Percentiles rank a stretch among this genome's conserved stretches.
Evolutionary conservation across 2,888 invertebrate species (phyloP).

Genomic region (Drosophila aldrichi): DNA sequence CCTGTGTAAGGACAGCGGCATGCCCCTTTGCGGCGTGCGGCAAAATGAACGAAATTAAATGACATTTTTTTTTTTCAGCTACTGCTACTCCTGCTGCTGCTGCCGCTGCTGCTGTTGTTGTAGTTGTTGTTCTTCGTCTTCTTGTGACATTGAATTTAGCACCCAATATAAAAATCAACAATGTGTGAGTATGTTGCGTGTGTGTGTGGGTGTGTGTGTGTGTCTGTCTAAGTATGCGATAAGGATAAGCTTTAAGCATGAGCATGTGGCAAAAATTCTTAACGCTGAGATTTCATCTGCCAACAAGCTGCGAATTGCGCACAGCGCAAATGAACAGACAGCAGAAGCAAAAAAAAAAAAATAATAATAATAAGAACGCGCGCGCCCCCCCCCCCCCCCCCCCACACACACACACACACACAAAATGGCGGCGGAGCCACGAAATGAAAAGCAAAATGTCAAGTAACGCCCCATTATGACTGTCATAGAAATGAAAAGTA

Average conservation of each 20-base stretch:
- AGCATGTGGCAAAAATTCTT: slow-evolving; percentile 62
- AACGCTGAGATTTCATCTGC: slow-evolving; percentile 63
- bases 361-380: slow-evolving; percentile 5
- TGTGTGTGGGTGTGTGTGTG: slow-evolving; percentile 33
- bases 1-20: slow-evolving; percentile 60
- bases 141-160: slow-evolving; percentile 64
- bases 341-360: neutral
- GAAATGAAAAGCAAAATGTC: slow-evolving; percentile 72
- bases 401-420: too few species aligned
- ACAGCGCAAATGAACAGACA: slow-evolving; percentile 58
- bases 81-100: slow-evolving; percentile 19
- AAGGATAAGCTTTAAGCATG: slow-evolving; percentile 68
- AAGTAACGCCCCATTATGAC: slow-evolving; percentile 75
- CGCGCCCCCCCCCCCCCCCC: neutral
- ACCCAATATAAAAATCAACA: slow-evolving; percentile 75
- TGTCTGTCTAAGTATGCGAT: slow-evolving; percentile 45
- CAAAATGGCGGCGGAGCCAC: slow-evolving; percentile 14
- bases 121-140: neutral
- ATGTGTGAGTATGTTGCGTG: slow-evolving; percentile 46
- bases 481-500: slow-evolving; percentile 80
- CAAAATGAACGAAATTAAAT: slow-evolving; percentile 67
- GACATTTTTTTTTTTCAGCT: slow-evolving; percentile 52
- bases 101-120: slow-evolving; percentile 8
- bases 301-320: slow-evolving; percentile 55
- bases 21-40: slow-evolving; percentile 14